These are phyloP conservation scores for Cryptomyrus ogoouensis DNA, from an alignment of 2,113 vertebrate species.

Conservation along the genomic window DNA sequence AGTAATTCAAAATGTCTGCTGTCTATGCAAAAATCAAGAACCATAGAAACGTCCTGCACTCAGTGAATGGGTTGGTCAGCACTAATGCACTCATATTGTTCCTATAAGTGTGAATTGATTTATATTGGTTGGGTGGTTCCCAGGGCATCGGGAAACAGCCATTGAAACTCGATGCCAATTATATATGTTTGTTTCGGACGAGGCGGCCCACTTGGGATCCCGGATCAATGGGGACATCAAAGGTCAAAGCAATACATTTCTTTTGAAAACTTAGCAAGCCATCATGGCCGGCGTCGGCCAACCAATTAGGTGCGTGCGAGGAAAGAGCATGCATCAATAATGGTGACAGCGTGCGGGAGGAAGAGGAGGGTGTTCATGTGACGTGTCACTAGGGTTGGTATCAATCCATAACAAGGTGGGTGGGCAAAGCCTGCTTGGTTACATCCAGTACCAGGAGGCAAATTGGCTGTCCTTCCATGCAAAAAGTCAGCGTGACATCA, in stretches of 20 bases:
- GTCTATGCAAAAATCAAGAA: constrained; percentile 51
- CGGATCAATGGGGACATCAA: constrained; percentile 64
- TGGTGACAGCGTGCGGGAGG: background rate
- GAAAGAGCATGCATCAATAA: constrained; percentile 18
- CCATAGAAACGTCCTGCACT: constrained; percentile 57
- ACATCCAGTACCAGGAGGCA: background rate
- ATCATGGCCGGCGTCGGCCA: constrained; percentile 38
- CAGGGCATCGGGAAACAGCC: constrained; percentile 57
- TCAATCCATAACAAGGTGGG: background rate
- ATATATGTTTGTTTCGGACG: constrained; percentile 68
- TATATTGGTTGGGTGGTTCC: constrained; percentile 64
- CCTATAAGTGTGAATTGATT: constrained; percentile 73
- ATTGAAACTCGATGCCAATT: constrained; percentile 69
- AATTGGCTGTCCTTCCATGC: background rate
- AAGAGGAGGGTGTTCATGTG: background rate
- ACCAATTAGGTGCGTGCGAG: constrained; percentile 1
- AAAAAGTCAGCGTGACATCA: background rate
- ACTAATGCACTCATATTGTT: constrained; percentile 69
- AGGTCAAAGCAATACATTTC: constrained; percentile 64
- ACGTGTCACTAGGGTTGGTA: background rate
- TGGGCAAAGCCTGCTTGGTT: background rate
- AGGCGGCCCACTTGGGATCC: constrained; percentile 59
- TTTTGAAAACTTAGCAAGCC: constrained; percentile 50
- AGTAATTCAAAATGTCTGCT: constrained; percentile 48
- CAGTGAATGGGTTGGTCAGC: constrained; percentile 62